Percentiles rank a stretch among this genome's conserved stretches.
Conservation (phyloP, 2,888 invertebrate species). For the Pterostichus niger region DNA sequence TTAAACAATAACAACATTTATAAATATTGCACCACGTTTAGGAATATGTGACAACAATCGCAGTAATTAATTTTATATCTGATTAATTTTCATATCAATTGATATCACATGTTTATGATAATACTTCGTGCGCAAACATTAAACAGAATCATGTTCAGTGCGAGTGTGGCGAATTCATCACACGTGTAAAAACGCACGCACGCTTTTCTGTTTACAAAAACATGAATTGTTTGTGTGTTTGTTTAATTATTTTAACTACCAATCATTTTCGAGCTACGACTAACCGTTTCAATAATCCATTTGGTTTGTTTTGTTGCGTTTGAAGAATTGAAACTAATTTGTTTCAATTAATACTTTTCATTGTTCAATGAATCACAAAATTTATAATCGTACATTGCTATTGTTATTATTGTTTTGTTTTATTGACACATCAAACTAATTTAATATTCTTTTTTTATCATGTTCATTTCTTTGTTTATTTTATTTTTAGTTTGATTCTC, state of each 20-base stretch:
- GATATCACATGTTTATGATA: constrained; percentile 35
- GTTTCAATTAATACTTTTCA: constrained; percentile 29
- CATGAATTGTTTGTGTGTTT: constrained; percentile 8
- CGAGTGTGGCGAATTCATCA: background rate
- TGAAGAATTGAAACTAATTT: constrained; percentile 38
- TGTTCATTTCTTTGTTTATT: too few species aligned
- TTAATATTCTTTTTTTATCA: too few species aligned
- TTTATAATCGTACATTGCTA: background rate
- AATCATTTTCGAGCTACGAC: background rate
- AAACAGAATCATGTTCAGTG: background rate
- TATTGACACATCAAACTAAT: too few species aligned
- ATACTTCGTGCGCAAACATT: background rate
- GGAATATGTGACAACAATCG: constrained; percentile 1
- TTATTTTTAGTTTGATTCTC: too few species aligned
- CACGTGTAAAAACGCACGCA: background rate
- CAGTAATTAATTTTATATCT: constrained; percentile 24
- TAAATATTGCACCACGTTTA: background rate
- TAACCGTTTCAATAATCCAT: constrained; percentile 31
- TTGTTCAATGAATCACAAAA: constrained; percentile 41
- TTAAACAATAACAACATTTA: too few species aligned
- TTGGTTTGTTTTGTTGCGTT: background rate
- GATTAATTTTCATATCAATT: constrained; percentile 25
- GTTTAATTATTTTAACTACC: constrained; percentile 37
- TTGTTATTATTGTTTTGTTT: too few species aligned
- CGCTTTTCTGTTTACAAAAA: background rate